phyloP scores from a whole-genome alignment of 2,888 invertebrate genomes.

The Stomorhina lunata region DNA sequence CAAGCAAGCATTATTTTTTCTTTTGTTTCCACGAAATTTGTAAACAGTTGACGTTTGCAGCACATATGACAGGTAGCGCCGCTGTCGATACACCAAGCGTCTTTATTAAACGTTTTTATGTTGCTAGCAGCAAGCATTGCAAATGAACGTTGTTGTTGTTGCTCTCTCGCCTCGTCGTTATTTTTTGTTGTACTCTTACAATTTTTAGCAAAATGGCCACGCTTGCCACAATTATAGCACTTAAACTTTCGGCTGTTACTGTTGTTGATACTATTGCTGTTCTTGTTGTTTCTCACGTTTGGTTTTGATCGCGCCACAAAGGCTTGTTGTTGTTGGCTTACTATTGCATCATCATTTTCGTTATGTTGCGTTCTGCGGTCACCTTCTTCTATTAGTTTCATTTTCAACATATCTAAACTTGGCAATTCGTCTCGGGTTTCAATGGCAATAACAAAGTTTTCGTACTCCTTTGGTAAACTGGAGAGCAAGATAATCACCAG shows the following conservation, averaged over 20 bases:
- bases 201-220: constrained; percentile 59
- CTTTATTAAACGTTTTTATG: not conserved
- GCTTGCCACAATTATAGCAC: constrained; percentile 19
- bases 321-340: not conserved
- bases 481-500: too few species aligned
- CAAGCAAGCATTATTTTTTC: constrained; percentile 36
- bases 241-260: not conserved
- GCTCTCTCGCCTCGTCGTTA: not conserved
- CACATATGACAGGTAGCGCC: constrained; percentile 24
- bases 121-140: constrained; percentile 4
- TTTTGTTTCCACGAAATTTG: constrained; percentile 5
- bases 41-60: constrained; percentile 23
- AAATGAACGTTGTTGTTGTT: not conserved
- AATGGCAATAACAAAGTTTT: too few species aligned
- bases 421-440: too few species aligned
- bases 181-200: not conserved
- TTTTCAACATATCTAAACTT: too few species aligned
- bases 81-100: constrained; percentile 21
- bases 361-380: not conserved
- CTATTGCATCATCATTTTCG: not conserved
- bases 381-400: not conserved
- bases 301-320: not conserved
- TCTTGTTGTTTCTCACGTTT: not conserved
- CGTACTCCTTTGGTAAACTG: too few species aligned
- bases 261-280: not conserved